phyloP scores from a whole-genome alignment of 2,797 vertebrate species.

The Falco novaeseelandiae region DNA sequence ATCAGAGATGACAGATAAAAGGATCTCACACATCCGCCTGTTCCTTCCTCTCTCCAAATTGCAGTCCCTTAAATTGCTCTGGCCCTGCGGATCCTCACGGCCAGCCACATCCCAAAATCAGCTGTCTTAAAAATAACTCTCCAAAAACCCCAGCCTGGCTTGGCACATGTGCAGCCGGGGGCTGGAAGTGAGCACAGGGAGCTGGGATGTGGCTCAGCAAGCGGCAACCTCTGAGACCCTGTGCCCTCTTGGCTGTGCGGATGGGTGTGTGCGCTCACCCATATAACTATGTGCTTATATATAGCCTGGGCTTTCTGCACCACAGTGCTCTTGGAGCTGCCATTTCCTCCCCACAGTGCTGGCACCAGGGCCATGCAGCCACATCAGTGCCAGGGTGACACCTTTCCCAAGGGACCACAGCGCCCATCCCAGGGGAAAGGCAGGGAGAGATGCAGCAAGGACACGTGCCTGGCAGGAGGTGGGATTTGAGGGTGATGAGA shows the following conservation, averaged over 20 bases:
- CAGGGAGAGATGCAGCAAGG: background rate
- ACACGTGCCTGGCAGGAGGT: rapidly evolving
- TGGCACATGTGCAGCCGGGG: background rate
- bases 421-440: background rate
- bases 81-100: background rate
- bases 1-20: background rate
- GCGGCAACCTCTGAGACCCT: background rate
- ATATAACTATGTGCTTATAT: background rate
- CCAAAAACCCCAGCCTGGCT: background rate
- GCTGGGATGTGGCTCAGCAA: rapidly evolving
- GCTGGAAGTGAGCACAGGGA: background rate
- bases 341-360: background rate
- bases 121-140: background rate
- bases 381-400: background rate
- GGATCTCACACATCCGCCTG: rapidly evolving
- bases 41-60: background rate
- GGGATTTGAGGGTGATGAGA: background rate
- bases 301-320: background rate
- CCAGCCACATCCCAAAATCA: background rate
- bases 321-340: rapidly evolving
- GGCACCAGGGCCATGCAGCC: rapidly evolving
- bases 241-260: background rate
- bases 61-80: background rate
- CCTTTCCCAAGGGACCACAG: rapidly evolving
- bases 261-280: background rate